Evolutionary conservation across 2,797 vertebrate genomes (phyloP).

Genomic region (Rhinoraja longicauda): DNA sequence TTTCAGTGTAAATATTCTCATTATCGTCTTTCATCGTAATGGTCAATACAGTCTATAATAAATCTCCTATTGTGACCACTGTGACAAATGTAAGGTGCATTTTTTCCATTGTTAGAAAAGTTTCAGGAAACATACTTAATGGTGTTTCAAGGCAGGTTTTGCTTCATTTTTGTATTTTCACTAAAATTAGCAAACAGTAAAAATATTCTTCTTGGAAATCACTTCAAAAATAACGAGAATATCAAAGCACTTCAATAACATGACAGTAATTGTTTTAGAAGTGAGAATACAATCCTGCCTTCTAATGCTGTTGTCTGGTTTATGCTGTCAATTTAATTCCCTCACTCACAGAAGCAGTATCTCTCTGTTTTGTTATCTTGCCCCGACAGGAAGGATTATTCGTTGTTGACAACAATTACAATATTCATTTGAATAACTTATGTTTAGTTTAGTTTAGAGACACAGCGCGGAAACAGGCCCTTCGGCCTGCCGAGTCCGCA

Average conservation of each 20-base stretch:
- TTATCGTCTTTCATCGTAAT: too few relatives aligned
- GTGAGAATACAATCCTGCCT: not conserved
- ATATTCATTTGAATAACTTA: too few relatives aligned
- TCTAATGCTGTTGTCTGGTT: not conserved
- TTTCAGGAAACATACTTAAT: too few relatives aligned
- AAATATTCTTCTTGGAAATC: not conserved
- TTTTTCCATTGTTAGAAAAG: not conserved
- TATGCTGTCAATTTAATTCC: not conserved
- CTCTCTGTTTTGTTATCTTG: not conserved
- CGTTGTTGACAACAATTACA: not conserved
- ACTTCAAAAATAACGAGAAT: not conserved
- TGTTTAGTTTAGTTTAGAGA: too few relatives aligned
- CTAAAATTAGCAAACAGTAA: not conserved
- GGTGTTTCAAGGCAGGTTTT: too few relatives aligned
- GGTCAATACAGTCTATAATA: too few relatives aligned
- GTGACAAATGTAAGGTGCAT: not conserved
- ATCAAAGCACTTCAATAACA: not conserved
- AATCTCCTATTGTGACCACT: not conserved
- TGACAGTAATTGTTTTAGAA: conserved; percentile 2
- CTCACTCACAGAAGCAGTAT: not conserved
- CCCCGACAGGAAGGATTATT: not conserved
- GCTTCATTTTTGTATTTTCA: too few relatives aligned
- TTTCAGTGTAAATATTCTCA: not conserved
- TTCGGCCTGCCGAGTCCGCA: too few relatives aligned
- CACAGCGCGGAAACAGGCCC: too few relatives aligned